A percentile compares a stretch with the other conserved stretches of the same genome.
phyloP scores from a whole-genome alignment of 2,797 vertebrate species.

The Lacerta viridis region DNA sequence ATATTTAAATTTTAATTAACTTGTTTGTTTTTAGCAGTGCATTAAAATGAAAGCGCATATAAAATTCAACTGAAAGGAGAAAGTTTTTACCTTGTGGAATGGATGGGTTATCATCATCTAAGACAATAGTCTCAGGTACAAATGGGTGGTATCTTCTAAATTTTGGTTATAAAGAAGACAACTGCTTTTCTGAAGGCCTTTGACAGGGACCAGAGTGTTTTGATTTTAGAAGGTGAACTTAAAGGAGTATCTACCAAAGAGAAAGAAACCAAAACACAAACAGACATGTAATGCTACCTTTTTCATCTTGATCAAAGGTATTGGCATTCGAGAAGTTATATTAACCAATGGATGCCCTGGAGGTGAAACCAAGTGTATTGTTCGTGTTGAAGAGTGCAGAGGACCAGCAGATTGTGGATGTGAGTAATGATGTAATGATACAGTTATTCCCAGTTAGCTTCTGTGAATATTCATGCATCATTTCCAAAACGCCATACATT shows the following conservation, averaged over 20 bases:
- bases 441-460: constrained; percentile 11
- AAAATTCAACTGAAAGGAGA: constrained; percentile 33
- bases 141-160: constrained; percentile 33
- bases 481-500: constrained; percentile 21
- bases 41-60: constrained; percentile 45
- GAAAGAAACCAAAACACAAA: constrained; percentile 16
- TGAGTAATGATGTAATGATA: constrained; percentile 56
- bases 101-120: constrained; percentile 24
- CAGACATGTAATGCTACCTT: background rate
- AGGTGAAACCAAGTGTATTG: constrained; percentile 72
- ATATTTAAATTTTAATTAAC: constrained; percentile 66
- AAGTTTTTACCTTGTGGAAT: constrained; percentile 18
- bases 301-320: constrained; percentile 55
- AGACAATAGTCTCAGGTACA: constrained; percentile 6
- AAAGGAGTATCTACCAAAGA: constrained; percentile 15
- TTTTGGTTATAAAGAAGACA: constrained; percentile 16
- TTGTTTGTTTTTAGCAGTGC: constrained; percentile 62
- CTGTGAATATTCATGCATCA: constrained; percentile 31
- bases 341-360: constrained; percentile 74
- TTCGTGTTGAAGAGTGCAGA: constrained; percentile 69
- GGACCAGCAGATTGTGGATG: constrained; percentile 67
- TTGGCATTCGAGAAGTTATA: constrained; percentile 75
- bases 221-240: constrained; percentile 42
- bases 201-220: constrained; percentile 42
- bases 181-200: constrained; percentile 45